Percentiles rank a stretch among this genome's conserved stretches.
These are phyloP conservation scores for Sitobion miscanthi DNA, from an alignment of 1,140 invertebrate genomes.

Conservation along the genomic window DNA sequence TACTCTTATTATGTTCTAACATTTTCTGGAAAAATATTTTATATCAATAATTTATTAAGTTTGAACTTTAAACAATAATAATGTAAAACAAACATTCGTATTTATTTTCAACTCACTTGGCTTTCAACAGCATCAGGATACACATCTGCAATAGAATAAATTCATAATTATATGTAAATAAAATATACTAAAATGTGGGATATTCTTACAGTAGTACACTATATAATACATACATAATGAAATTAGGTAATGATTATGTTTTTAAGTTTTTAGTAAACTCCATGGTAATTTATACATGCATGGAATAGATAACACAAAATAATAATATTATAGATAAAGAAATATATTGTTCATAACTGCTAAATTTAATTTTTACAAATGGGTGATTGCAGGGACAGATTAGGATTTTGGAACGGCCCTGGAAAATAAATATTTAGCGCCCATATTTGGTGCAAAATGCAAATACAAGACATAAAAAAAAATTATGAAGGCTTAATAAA, in stretches of 20 bases:
- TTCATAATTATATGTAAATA: not conserved
- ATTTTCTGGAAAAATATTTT: constrained; percentile 32
- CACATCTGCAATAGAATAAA: constrained; percentile 11
- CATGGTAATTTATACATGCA: not conserved
- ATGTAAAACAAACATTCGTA: not conserved
- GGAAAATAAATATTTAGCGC: not conserved
- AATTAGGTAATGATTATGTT: too few species aligned
- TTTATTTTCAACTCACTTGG: constrained; percentile 27
- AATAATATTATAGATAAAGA: not conserved
- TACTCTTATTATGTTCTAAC: not conserved
- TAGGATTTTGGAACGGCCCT: not conserved
- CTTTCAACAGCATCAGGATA: not conserved
- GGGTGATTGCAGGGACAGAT: not conserved
- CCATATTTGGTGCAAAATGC: not conserved
- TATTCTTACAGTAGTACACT: not conserved
- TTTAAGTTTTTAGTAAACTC: not conserved
- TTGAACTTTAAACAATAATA: not conserved
- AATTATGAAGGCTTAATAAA: too few species aligned
- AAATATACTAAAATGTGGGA: not conserved
- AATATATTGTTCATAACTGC: not conserved
- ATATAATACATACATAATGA: not conserved
- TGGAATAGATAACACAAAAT: not conserved
- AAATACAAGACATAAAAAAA: not conserved
- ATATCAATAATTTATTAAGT: not conserved
- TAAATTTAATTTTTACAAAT: not conserved